Base-by-base conservation (phyloP, 2,797 vertebrate genomes). In the Neosilurus mollespiculum region DNA sequence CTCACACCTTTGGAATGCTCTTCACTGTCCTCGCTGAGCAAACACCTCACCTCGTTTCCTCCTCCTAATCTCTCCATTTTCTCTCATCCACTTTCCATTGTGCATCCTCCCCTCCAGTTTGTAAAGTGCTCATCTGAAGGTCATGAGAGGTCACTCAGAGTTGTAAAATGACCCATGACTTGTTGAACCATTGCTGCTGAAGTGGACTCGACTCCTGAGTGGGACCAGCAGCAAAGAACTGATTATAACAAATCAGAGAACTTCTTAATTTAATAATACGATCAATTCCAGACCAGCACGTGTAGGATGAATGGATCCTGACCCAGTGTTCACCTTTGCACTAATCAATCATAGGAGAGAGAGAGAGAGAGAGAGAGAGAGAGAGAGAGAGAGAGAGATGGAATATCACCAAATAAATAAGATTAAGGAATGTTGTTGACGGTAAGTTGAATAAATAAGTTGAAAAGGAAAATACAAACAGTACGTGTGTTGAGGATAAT, bases 201-300 rank as follows among this genome's bases (percentile, higher is more conserved):
- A 95, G 96, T 95, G 93, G 96, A 94, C 95, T 95, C 96, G 97
- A 98, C 97, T 96, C 94, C 94, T 94, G 94, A 93, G 95, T 94
- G 92, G 93, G 95, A 96, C 96, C 96, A 91, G 92, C 90, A 91
- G 96, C 96, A 94, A 95, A 87, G 91, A 96, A 92, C 96, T 99
- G 98, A n/a, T n/a, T n/a, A 98, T 96, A 96, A 98, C 97, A 95
- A 99, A 99, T 98, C 97, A 97, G 96, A 93, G 93, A 95, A 82
- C 94, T 95, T 95, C 96, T 96, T 94, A 96, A 96, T 93, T 93
- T 96, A 96, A 96, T 98, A 97, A 98, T 96, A 96, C 97, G 97
- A 99, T 99, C 97, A 98, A 98, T 99, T 98, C 97, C n/a, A 59
- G 4, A 96, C 97, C 96, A 9, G 24, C 97, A 98, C 97, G 96